Base-by-base conservation (phyloP, 2,888 invertebrate species). In the Ferdinandea cuprea region DNA sequence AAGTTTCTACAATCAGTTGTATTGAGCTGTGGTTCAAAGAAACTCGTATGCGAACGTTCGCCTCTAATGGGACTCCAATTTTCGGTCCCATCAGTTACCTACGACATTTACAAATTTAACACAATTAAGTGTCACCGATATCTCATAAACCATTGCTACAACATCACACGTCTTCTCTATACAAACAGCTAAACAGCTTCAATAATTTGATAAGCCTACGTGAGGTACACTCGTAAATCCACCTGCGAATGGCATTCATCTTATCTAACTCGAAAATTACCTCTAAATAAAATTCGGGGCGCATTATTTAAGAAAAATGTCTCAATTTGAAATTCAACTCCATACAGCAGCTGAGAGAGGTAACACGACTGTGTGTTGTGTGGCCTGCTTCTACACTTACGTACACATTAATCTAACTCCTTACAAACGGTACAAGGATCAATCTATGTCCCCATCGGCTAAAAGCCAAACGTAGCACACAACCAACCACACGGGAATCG, bases 371-470 rank as follows among this genome's bases (percentile, higher is more conserved):
- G n/a, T n/a, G n/a, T n/a, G n/a, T n/a, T n/a, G n/a, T n/a, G 6
- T 32, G 13, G 32, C 35, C n/a, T n/a, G n/a, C 52, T 17, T 7
- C 37, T 9, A 7, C n/a, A 28, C 25, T 32, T 15, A 8, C 13
- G 6, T n/a, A 13, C 11, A 65, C 66, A 81, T 81, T 81, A 71
- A 81, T 81, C 81, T 76, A 61, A 71, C 71, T 77, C 65, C 65
- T 66, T 61, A 40, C 68, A 42, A 28, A 56, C 58, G 69, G 19
- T 52, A 30, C 42, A 46, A 44, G 65, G 76, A 81, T 81, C 81
- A 66, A 81, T 77, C 81, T 71, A 77, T 35, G 81, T 81, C 81
- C 46, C 77, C 59, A 59, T 54, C 58, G 81, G 77, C 59, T 66
- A 76, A 71, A 71, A 63, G 54, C 79, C 54, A 69, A 69, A 63